phyloP scores from a whole-genome alignment of 2,113 vertebrate genomes.

The Passer domesticus region DNA sequence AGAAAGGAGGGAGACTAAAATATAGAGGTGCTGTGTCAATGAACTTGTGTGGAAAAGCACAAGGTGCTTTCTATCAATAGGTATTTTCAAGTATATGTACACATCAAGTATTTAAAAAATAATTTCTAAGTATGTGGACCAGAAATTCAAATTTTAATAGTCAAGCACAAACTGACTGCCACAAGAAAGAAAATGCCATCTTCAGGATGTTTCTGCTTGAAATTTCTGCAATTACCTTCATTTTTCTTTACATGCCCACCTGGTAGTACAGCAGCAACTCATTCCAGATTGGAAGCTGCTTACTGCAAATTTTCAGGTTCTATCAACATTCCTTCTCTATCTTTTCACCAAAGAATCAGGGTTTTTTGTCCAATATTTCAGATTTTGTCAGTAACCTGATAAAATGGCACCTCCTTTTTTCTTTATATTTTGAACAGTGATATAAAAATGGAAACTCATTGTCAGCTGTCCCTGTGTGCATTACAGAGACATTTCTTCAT shows the following conservation, averaged over 20 bases:
- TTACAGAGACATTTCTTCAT: background rate
- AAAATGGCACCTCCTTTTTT: conserved; percentile 11
- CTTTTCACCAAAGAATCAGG: background rate
- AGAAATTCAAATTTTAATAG: background rate
- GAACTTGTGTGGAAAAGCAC: background rate
- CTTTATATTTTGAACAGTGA: conserved; percentile 17
- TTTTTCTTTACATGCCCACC: background rate
- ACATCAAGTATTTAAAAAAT: background rate
- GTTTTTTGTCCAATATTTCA: background rate
- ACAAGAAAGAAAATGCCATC: background rate
- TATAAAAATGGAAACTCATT: background rate
- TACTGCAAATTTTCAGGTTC: background rate
- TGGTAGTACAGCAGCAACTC: background rate
- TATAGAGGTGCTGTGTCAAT: background rate
- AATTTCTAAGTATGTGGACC: background rate
- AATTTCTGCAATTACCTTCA: background rate
- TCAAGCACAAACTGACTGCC: background rate
- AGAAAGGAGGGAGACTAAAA: background rate
- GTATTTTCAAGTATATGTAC: background rate
- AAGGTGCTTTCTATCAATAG: background rate
- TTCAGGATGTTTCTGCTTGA: background rate
- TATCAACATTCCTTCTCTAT: background rate
- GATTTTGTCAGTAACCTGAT: background rate
- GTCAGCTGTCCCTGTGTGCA: background rate
- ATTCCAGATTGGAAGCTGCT: background rate